Evolutionary conservation across 2,113 vertebrate species (phyloP), one percentile per base, ranked within the genome.

Genomic region (Panthera uncia): DNA sequence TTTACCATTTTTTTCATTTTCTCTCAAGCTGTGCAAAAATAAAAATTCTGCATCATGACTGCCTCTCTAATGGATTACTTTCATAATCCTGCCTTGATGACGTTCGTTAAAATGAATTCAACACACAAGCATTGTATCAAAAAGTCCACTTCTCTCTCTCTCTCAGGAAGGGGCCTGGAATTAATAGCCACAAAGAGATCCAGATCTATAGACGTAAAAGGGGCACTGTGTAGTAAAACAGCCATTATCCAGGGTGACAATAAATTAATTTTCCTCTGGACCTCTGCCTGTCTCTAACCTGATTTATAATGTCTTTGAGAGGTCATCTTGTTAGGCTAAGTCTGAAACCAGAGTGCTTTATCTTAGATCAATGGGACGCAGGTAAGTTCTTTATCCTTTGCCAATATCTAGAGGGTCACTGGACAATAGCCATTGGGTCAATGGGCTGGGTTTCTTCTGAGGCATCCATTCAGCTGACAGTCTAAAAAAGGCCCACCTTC

Each of bases 11-110:
- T 31, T 65, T 36, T 57, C 57, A 61, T 78, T 91, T 84, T 55
- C 45, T 92, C 89, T 96, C 61, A 74, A 94, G 27, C 57, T 96
- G 73, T 93, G 89, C 50, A 94, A 94, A 97, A 98, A 94, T 92
- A 89, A 97, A 89, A 73, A 69, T 33, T 73, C 83, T 55, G 36
- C 21, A 29, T 84, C 57, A 11, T 9, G 18, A 71, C 41, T 86
- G 79, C 68, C 55, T 97, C 69, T 86, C 63, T 25, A 68, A 79
- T 88, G 86, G 18, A 68, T 92, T 61, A 45, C 57, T 94, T 92
- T 55, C 57, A 48, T 45, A 83, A 33, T 33, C 23, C 38, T 92
- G 48, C 86, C 61, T 96, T 95, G 7, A 45, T 87, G 78, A 78
- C 21, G 10, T 8, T 71, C 33, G 4, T 81, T 66, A 84, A 85